These are phyloP conservation scores for Sebastes taczanowskii DNA, from an alignment of 2,797 vertebrate species.

Conservation along the genomic window DNA sequence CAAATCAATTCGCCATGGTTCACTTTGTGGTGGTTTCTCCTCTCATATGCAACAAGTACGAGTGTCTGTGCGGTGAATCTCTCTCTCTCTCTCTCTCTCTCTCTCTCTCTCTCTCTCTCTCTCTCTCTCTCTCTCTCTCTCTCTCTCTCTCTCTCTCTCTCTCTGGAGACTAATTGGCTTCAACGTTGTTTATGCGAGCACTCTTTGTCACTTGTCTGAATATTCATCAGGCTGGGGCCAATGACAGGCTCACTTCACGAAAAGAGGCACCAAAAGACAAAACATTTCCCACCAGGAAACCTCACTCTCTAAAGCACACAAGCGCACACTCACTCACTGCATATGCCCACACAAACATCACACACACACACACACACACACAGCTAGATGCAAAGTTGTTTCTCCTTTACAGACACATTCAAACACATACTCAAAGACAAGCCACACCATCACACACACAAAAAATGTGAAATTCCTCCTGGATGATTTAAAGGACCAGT, in stretches of 20 bases:
- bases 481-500: background rate
- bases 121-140: background rate
- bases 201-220: constrained; percentile 74
- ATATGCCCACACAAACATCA: constrained; percentile 22
- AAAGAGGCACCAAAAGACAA: constrained; percentile 58
- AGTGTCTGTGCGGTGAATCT: background rate
- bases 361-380: background rate
- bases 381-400: background rate
- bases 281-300: constrained; percentile 76
- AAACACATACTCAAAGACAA: background rate
- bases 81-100: background rate
- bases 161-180: constrained; percentile 63
- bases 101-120: constrained; percentile 4
- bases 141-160: background rate
- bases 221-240: constrained; percentile 77
- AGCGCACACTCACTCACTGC: constrained; percentile 17
- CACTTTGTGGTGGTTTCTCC: constrained; percentile 16
- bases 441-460: background rate
- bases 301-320: constrained; percentile 41
- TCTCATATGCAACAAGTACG: constrained; percentile 5
- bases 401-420: background rate
- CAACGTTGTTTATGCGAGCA: constrained; percentile 62
- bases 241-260: constrained; percentile 41
- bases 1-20: constrained; percentile 29
- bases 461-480: rapidly evolving